Base-by-base conservation (phyloP, 2,888 invertebrate genomes). In the Sesia apiformis region DNA sequence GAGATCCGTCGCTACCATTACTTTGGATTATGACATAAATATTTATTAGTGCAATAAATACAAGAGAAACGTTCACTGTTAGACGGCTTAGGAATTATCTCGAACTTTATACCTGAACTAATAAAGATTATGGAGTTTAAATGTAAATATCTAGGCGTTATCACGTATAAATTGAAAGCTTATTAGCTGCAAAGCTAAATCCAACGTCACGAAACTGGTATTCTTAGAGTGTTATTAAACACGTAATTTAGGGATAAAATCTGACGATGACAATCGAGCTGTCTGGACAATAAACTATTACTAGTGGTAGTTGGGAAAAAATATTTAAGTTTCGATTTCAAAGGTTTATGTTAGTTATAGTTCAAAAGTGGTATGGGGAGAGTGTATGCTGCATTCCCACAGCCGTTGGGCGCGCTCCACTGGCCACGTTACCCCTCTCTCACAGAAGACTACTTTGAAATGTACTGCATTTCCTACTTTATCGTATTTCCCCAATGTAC, bases 11-110 rank as follows among this genome's bases (percentile, higher is more conserved):
- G 68, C 66, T 63, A 63, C 70, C 72, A 77, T 81, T 76, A 74
- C 74, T 69, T 69, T 61, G 75, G 78, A 81, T 81, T 81, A 81
- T 81, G 78, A 77, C 73, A 78, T 79, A 78, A 81, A 80, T 78
- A 80, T 78, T 77, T 76, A 79, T 79, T 70, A 77, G 68, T 58
- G 68, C 70, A 72, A 77, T 80, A 81, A 80, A 81, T 79, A 75
- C 66, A 65, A 65, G 69, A 66, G 66, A 63, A 68, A 67, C 61
- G 63, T 64, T 70, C 69, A 67, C 70, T 56, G 56, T 8, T 49
- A 8, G 42, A 39, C 55, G 61, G 65, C 60, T 69, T 61, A 55
- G 70, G 70, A 68, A 71, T 76, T 76, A 76, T 74, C 74, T 69
- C 63, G 56, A 63, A 74, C 69, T 74, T 75, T 75, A 74, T 67